Evolutionary conservation across 2,113 vertebrate genomes (phyloP).

Genomic region (Phylloscopus trochiloides): DNA sequence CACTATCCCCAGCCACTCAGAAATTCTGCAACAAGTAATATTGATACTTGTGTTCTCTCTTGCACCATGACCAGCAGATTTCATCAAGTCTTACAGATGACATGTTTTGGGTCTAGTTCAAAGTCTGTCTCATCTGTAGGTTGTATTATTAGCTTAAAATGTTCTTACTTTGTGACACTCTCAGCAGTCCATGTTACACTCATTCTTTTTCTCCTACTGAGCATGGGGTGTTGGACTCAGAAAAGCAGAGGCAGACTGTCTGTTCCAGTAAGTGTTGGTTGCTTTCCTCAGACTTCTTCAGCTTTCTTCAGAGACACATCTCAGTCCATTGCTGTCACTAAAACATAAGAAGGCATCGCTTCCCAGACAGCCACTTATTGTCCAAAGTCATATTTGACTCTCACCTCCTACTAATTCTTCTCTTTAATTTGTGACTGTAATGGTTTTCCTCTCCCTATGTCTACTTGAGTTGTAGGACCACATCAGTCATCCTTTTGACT

Average conservation of each 20-base stretch:
- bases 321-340: not conserved
- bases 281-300: not conserved
- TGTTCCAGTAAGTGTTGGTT: not conserved
- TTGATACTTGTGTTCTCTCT: not conserved
- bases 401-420: not conserved
- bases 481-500: not conserved
- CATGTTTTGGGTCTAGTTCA: not conserved
- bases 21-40: not conserved
- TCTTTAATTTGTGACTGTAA: not conserved
- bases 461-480: not conserved
- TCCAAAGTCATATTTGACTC: not conserved
- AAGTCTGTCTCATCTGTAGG: not conserved
- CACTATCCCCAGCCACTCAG: not conserved
- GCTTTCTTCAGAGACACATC: not conserved
- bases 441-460: not conserved
- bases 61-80: not conserved
- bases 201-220: not conserved
- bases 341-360: rapidly evolving
- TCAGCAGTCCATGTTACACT: not conserved
- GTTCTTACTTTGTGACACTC: not conserved
- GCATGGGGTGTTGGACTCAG: not conserved
- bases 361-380: not conserved
- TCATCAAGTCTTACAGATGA: not conserved
- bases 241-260: not conserved
- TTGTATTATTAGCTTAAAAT: not conserved